These are phyloP conservation scores for Elymnias hypermnestra DNA, from an alignment of 1,140 invertebrate genomes.

Conservation along the genomic window DNA sequence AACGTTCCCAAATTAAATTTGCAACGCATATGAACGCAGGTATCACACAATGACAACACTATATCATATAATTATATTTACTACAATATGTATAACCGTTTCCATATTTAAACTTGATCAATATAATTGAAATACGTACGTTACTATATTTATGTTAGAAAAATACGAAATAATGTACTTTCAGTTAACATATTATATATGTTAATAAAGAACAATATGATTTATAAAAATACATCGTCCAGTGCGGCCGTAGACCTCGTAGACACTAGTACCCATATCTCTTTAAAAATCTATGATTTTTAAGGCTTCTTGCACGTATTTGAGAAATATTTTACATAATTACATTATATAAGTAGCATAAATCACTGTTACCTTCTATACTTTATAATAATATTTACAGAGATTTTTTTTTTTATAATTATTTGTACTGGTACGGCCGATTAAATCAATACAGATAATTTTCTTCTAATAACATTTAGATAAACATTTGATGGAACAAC, in stretches of 20 bases:
- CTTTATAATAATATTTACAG: constrained; percentile 65
- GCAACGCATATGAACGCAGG: constrained; percentile 43
- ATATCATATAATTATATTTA: constrained; percentile 34
- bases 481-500: constrained; percentile 55
- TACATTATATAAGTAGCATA: constrained; percentile 66
- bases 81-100: constrained; percentile 48
- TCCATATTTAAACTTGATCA: constrained; percentile 59
- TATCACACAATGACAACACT: constrained; percentile 47
- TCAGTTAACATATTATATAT: constrained; percentile 75
- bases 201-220: constrained; percentile 74
- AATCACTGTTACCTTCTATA: constrained; percentile 50
- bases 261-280: constrained; percentile 66
- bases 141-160: constrained; percentile 69
- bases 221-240: constrained; percentile 74
- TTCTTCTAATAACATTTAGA: constrained; percentile 54
- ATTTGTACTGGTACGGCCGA: constrained; percentile 70
- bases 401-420: constrained; percentile 40
- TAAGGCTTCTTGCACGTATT: constrained; percentile 71
- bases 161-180: constrained; percentile 74
- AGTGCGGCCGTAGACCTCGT: constrained; percentile 45
- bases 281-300: constrained; percentile 74
- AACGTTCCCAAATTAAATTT: constrained; percentile 68
- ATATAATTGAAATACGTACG: constrained; percentile 55
- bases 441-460: constrained; percentile 54
- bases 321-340: constrained; percentile 70